These are phyloP conservation scores for Sander vitreus DNA, from an alignment of 2,113 vertebrate species.

Conservation along the genomic window DNA sequence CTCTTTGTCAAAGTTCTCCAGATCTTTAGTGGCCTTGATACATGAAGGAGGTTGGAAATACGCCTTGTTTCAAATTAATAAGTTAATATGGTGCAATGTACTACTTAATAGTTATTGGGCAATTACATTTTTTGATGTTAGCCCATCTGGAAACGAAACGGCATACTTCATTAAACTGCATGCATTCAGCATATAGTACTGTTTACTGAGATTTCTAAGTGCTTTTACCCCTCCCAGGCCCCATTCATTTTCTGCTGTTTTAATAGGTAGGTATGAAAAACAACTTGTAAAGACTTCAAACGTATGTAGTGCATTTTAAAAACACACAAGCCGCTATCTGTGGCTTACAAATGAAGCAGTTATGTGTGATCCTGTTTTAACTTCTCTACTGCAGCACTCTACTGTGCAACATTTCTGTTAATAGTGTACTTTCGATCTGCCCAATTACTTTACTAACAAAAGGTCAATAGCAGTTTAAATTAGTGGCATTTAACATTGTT, in stretches of 20 bases:
- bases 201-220: not conserved
- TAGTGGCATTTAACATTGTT: not conserved
- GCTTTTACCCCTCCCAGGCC: not conserved
- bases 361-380: not conserved
- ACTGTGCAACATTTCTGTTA: not conserved
- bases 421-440: not conserved
- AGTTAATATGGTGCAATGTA: not conserved
- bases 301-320: not conserved
- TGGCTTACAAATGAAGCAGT: not conserved
- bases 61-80: not conserved
- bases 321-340: not conserved
- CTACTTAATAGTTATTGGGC: not conserved
- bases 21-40: slow-evolving; percentile 91
- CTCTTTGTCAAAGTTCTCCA: slow-evolving; percentile 96
- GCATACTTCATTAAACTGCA: not conserved
- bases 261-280: not conserved
- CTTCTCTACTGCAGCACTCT: not conserved
- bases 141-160: not conserved
- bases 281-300: not conserved
- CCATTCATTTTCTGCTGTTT: not conserved
- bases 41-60: not conserved
- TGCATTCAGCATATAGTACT: not conserved
- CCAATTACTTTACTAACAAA: not conserved
- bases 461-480: not conserved
- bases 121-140: not conserved